Percentiles rank a stretch among this genome's conserved stretches.
Conservation (phyloP, 2,888 invertebrate species). For the Acanthosoma haemorrhoidale region DNA sequence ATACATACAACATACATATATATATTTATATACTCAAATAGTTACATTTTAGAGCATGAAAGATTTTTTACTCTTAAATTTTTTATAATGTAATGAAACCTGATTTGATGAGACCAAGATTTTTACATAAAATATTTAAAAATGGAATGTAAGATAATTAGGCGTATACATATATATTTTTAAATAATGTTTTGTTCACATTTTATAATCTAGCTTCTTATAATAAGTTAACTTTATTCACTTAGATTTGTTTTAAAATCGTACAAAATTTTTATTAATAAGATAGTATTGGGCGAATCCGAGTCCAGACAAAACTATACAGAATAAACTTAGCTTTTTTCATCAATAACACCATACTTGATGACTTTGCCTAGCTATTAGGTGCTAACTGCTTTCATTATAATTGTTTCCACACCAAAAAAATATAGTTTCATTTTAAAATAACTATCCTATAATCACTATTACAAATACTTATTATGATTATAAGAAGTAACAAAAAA, state of each 20-base stretch:
- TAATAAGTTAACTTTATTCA: too few species aligned
- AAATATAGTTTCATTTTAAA: not conserved
- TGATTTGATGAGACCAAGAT: conserved; percentile 18
- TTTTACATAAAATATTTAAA: conserved; percentile 9
- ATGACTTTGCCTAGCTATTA: not conserved
- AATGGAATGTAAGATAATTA: not conserved
- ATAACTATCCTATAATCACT: not conserved
- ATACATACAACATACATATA: not conserved
- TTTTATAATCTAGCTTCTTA: not conserved
- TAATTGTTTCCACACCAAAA: not conserved
- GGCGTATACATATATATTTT: not conserved
- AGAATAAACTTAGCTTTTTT: not conserved
- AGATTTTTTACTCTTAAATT: conserved; percentile 23
- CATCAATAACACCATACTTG: too few species aligned
- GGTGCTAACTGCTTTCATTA: not conserved
- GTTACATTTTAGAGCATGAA: conserved; percentile 13
- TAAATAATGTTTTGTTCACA: not conserved
- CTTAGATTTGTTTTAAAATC: too few species aligned
- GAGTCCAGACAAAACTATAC: not conserved
- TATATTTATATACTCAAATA: conserved; percentile 4
- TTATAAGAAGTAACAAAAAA: too few species aligned
- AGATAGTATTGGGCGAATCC: not conserved
- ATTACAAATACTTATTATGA: not conserved
- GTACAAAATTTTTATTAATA: not conserved
- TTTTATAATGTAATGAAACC: not conserved